Conservation (phyloP, 2,888 invertebrate species). For the Chloroclysta siterata region DNA sequence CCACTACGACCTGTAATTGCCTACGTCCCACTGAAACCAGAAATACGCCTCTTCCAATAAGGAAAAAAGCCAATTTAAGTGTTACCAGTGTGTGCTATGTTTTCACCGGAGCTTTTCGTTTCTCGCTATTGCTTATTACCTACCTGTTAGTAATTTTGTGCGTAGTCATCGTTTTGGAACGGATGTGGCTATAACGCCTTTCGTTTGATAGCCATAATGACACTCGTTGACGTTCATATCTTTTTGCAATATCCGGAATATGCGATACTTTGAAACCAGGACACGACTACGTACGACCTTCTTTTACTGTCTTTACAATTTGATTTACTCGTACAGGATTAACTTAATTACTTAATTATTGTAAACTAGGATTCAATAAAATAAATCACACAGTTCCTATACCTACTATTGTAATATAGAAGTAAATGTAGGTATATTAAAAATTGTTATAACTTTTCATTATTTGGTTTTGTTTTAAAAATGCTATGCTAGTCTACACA, state of each 20-base stretch:
- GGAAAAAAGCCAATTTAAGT: background rate
- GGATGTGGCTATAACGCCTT: too few relatives aligned
- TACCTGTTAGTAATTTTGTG: too few relatives aligned
- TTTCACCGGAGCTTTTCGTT: conserved; percentile 1
- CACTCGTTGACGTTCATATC: background rate
- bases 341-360: too few relatives aligned
- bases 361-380: too few relatives aligned
- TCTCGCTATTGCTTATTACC: background rate
- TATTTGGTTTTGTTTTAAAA: conserved; percentile 4
- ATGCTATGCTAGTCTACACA: background rate
- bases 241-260: conserved; percentile 8
- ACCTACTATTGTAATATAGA: too few relatives aligned
- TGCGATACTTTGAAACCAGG: too few relatives aligned
- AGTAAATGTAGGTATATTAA: too few relatives aligned
- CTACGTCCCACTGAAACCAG: conserved; percentile 41
- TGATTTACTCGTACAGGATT: too few relatives aligned
- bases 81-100: background rate
- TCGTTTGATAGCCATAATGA: conserved; percentile 50
- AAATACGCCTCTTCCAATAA: conserved; percentile 38
- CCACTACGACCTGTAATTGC: conserved; percentile 31
- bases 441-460: too few relatives aligned
- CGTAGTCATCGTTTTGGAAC: background rate
- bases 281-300: too few relatives aligned
- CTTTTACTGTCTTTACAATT: too few relatives aligned
- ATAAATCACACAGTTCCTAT: too few relatives aligned